A percentile compares a stretch with the other conserved stretches of the same genome.
Evolutionary conservation across 2,797 vertebrate species (phyloP).

Genomic region (Microcaecilia unicolor): DNA sequence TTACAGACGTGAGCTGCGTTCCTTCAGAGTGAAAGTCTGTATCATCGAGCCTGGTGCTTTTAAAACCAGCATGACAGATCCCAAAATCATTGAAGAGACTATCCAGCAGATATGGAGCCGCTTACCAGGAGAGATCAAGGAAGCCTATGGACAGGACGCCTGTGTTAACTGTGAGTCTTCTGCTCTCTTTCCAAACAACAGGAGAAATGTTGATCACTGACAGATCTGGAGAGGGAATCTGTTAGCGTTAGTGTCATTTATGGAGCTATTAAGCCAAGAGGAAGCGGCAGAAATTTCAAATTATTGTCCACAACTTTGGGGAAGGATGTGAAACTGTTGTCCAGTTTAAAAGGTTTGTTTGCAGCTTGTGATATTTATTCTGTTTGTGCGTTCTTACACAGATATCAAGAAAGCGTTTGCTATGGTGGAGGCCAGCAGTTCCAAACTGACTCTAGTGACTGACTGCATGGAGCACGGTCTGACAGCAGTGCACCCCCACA

Average conservation of each 20-base stretch:
- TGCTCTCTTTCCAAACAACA: not conserved
- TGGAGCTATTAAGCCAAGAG: no score
- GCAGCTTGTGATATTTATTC: no score
- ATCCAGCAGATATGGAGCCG: slow-evolving; percentile 37
- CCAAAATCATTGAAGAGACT: slow-evolving; percentile 6
- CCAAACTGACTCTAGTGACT: slow-evolving; percentile 57
- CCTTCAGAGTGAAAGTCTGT: slow-evolving; percentile 66
- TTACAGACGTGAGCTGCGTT: slow-evolving; percentile 60
- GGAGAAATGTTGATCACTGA: no score
- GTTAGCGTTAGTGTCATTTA: no score
- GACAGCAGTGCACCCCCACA: slow-evolving; percentile 48
- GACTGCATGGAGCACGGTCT: slow-evolving; percentile 61
- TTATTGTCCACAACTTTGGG: no score
- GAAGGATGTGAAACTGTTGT: no score
- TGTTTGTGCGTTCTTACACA: not conserved
- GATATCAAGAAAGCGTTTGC: not conserved
- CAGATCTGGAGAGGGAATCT: no score
- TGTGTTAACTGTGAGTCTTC: slow-evolving; percentile 28
- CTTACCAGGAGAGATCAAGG: slow-evolving; percentile 45
- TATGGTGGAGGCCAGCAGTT: slow-evolving; percentile 15
- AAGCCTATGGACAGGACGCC: slow-evolving; percentile 49
- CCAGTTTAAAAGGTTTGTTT: no score
- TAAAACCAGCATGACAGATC: slow-evolving; percentile 48
- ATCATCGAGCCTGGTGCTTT: slow-evolving; percentile 72
- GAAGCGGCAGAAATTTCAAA: no score